Conservation (phyloP, 2,888 invertebrate species). For the Melanostoma scalare region DNA sequence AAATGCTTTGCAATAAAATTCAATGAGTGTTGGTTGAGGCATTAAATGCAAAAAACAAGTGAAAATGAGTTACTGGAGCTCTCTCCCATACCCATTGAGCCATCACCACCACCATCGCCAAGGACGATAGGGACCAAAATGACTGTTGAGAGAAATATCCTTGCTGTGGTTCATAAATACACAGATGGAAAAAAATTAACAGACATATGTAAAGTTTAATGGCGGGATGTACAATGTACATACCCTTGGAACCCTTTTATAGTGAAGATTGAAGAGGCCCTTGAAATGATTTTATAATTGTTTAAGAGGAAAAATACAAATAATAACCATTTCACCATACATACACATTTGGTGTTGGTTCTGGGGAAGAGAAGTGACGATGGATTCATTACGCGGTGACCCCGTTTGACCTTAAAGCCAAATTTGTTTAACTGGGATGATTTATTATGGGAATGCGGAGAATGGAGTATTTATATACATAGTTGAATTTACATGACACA, state of each 20-base stretch:
- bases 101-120: not conserved
- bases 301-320: constrained; percentile 21
- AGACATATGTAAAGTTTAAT: constrained; percentile 57
- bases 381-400: not conserved
- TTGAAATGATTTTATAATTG: constrained; percentile 24
- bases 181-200: constrained; percentile 49
- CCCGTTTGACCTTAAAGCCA: too few relatives aligned
- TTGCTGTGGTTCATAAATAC: constrained; percentile 42
- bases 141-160: constrained; percentile 30
- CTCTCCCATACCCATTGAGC: not conserved
- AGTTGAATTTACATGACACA: too few relatives aligned
- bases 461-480: too few relatives aligned
- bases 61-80: not conserved
- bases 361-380: not conserved
- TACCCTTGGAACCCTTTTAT: constrained; percentile 1
- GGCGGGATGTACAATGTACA: constrained; percentile 22
- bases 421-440: too few relatives aligned
- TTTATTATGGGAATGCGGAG: too few relatives aligned
- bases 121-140: constrained; percentile 6
- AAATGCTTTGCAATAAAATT: constrained; percentile 67
- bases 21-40: constrained; percentile 44
- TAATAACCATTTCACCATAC: not conserved
- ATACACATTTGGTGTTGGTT: not conserved
- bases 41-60: constrained; percentile 16
- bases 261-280: not conserved